A percentile compares a stretch with the other conserved stretches of the same genome.
Evolutionary conservation across 2,797 vertebrate species (phyloP).

Genomic region (Oophaga sylvatica): DNA sequence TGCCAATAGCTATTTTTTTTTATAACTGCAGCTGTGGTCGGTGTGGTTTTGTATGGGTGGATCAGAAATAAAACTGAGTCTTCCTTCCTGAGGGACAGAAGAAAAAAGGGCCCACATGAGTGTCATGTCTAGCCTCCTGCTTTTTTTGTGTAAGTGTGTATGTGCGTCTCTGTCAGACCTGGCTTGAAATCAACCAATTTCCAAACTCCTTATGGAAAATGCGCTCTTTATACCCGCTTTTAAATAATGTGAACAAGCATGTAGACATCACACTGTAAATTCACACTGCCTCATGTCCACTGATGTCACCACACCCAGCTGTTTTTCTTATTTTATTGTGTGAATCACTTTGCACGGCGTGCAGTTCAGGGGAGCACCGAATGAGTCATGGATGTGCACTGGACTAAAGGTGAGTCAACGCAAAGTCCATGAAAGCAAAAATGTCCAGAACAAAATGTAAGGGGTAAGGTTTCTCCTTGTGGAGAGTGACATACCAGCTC

Average conservation of each 20-base stretch:
- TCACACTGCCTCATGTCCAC: constrained; percentile 33
- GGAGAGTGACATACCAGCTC: too few species aligned
- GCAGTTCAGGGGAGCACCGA: constrained; percentile 37
- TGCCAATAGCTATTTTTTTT: constrained; percentile 70
- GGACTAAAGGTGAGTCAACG: constrained; percentile 35
- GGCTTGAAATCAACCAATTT: constrained; percentile 66
- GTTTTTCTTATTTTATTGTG: constrained; percentile 46
- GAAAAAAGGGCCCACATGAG: constrained; percentile 66
- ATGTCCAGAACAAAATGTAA: background rate
- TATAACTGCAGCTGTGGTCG: constrained; percentile 68
- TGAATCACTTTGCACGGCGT: constrained; percentile 47
- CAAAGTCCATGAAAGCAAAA: constrained; percentile 15
- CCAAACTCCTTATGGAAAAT: constrained; percentile 45
- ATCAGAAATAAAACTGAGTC: constrained; percentile 71
- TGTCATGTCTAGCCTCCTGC: constrained; percentile 63
- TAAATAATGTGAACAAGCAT: background rate
- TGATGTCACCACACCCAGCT: constrained; percentile 46
- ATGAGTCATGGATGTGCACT: constrained; percentile 48
- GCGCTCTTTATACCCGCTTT: background rate
- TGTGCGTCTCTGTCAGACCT: constrained; percentile 62
- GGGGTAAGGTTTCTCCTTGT: too few species aligned
- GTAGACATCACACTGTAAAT: constrained; percentile 26
- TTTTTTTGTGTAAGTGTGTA: constrained; percentile 54
- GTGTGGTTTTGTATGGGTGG: constrained; percentile 69
- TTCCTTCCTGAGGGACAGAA: constrained; percentile 68